These are phyloP conservation scores for Eublepharis macularius DNA, from an alignment of 2,113 vertebrate species.

Conservation along the genomic window DNA sequence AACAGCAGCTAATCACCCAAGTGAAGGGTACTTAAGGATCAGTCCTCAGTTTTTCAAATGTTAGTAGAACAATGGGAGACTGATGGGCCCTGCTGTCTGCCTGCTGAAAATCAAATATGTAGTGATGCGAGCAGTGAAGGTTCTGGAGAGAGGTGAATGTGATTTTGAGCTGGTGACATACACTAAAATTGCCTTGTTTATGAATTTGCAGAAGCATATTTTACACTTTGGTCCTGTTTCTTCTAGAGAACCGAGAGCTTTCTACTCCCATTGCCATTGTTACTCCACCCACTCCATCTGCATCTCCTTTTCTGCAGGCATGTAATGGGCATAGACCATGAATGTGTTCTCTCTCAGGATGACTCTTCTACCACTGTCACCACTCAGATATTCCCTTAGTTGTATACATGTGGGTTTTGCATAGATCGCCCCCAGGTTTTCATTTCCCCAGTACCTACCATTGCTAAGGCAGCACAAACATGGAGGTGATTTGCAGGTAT, in stretches of 20 bases:
- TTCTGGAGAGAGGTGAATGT: not conserved
- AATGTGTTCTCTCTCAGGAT: slow-evolving; percentile 10
- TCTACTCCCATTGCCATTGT: not conserved
- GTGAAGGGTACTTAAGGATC: not conserved
- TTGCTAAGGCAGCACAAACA: not conserved
- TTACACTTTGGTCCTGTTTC: not conserved
- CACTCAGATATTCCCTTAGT: not conserved
- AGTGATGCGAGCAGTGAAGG: not conserved
- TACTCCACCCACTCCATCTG: not conserved
- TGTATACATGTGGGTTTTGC: not conserved
- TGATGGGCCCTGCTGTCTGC: not conserved
- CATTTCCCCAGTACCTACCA: not conserved
- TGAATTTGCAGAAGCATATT: slow-evolving; percentile 31
- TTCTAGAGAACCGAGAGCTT: slow-evolving; percentile 5
- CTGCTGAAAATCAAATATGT: not conserved
- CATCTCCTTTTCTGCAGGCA: not conserved
- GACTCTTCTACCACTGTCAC: not conserved
- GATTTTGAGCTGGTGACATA: not conserved
- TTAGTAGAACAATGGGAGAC: not conserved
- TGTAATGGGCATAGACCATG: not conserved
- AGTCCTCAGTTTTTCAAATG: slow-evolving; percentile 30
- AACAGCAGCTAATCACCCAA: not conserved
- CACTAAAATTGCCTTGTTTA: slow-evolving; percentile 49
- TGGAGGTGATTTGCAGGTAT: not conserved
- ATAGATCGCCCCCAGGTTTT: not conserved